Base-by-base conservation (phyloP, 2,888 invertebrate genomes). In the Pristionchus arcanus region DNA sequence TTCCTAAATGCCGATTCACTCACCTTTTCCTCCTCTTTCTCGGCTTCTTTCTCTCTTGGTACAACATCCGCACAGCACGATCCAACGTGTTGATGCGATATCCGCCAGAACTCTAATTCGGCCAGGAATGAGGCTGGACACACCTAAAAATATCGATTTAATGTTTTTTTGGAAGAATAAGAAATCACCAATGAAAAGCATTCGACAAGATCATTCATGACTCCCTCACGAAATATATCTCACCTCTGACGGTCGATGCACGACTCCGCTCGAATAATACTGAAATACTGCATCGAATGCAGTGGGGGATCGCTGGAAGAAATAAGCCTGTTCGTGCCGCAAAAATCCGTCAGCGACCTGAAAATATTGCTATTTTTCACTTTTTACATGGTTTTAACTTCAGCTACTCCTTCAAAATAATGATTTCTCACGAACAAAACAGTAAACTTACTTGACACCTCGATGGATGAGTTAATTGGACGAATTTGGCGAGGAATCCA, bases 71-170 rank as follows among this genome's bases (percentile, higher is more conserved):
- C 93, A 90, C 94, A 94, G 90, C 94, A 94, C n/a, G 92, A 92
- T 28, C 94, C 94, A 53, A 95, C 94, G 90, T 93, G 92, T 42
- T 92, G 91, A 83, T 93, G 91, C 42, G 93, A 92, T 87, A 95
- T 94, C 89, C 94, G 90, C 95, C 95, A 95, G 90, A 95, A 95
- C 25, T 95, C 94, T 71, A 95, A 91, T 91, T 95, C 95, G 55
- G 93, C 91, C 25, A 94, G 91, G 88, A 95, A 94, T 15, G 94
- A 93, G 19, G 94, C 94, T 0, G 95, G 94, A 77, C 95, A 95
- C 63, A 93, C 90, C 92, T 92, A 63, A 13, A 59, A 21, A 55
- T 15, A 25, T 19, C 9, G 42, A 49, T 9, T 49, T 9, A 1
- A 49, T 49, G 3, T 66, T 66, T 4, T 28, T 25, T 16, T 63